phyloP scores from a whole-genome alignment of 2,888 invertebrate genomes.

The Agonum fuliginosum region DNA sequence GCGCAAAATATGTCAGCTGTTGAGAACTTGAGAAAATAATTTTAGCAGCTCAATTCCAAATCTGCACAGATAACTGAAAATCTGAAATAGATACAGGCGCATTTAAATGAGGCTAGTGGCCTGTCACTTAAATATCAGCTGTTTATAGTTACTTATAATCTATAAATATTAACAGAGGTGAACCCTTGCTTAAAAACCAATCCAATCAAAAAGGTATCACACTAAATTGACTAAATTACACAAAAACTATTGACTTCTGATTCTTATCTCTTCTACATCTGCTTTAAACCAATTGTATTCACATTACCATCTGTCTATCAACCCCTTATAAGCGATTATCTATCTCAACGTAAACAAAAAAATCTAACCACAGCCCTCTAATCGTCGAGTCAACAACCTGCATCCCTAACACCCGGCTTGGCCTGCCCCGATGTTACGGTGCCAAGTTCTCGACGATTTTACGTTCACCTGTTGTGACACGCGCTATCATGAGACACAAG shows the following conservation, averaged over 20 bases:
- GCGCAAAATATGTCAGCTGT: no score
- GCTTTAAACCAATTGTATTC: not conserved
- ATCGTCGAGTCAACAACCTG: slow-evolving; percentile 20
- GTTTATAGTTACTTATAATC: no score
- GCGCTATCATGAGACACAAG: slow-evolving; percentile 4
- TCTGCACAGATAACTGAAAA: no score
- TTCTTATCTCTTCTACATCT: slow-evolving; percentile 15
- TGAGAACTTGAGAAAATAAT: no score
- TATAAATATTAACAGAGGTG: not conserved
- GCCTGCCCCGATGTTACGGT: not conserved
- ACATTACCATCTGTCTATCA: slow-evolving; percentile 32
- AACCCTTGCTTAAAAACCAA: no score
- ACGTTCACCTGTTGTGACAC: slow-evolving; percentile 42
- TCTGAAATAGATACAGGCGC: no score
- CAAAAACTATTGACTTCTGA: not conserved
- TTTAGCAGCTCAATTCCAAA: no score
- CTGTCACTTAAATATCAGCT: no score
- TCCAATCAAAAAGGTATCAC: no score
- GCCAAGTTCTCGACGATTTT: not conserved
- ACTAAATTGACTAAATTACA: not conserved
- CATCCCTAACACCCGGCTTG: slow-evolving; percentile 13
- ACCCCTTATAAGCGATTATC: slow-evolving; percentile 14
- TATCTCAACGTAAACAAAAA: slow-evolving; percentile 11
- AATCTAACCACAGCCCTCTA: not conserved
- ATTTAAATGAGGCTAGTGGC: no score